Base-by-base conservation (phyloP, 2,888 invertebrate genomes). In the Lasioglossum figueresi region DNA sequence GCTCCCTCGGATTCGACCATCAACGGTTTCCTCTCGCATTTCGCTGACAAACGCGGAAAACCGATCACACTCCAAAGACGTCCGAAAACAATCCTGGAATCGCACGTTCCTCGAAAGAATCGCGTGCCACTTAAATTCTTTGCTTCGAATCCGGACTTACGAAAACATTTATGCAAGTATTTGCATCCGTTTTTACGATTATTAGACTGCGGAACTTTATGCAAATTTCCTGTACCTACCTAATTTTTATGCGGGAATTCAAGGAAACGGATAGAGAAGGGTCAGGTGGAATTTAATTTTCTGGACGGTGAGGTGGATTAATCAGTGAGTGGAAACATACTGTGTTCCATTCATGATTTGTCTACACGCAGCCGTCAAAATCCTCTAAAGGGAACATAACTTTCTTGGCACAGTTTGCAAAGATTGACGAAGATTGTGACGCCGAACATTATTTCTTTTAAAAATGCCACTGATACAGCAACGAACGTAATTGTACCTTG, bases 1-100 rank as follows among this genome's bases (percentile, higher is more conserved):
- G 87, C 89, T 89, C 87, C 89, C 82, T 73, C 82, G 79, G 73
- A 82, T 74, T 83, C 81, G 83, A 84, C 83, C 84, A 83, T 86
- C 74, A 56, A 10, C 77, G 14, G 34, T 66, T 76, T 31, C 23
- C 63, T 40, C 31, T 59, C 56, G n/a, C n/a, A 1, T 56, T 12
- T n/a, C 56, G 56, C 56, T 56, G 56, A 56, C 56, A 56, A 56
- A 56, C 56, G 56, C 56, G 56, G 12, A 12, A n/a, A 56, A 56
- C 56, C 56, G 56, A 56, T 56, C 56, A 10, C 12, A 10, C 59
- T 6, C 31, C 16, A 2, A 31, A 34, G n/a, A 75, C 56, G 34
- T 23, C 34, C 43, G 48, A 56, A 70, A 31, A 31, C 23, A 12
- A 76, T 43, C 45, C 16, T 5, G 27, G 27, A 68, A 23, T 37